Percentiles rank a stretch among this genome's conserved stretches.
Conservation (phyloP, 1,140 invertebrate genomes). For the Drosophila paulistorum region DNA sequence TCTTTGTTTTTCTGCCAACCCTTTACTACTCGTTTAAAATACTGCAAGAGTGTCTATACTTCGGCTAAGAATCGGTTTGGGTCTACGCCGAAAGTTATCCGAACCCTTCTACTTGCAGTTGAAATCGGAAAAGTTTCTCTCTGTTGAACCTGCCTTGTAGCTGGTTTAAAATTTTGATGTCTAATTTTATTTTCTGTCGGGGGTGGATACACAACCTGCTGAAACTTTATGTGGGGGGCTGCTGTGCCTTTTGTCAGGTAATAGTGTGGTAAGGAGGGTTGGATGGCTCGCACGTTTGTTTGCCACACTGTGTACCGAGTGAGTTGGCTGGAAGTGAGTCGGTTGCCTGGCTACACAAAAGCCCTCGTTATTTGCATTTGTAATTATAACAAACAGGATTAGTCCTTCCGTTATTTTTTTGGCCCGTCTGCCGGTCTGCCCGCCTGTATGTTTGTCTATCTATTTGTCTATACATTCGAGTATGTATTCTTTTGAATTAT, state of each 20-base stretch:
- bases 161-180: constrained; percentile 55
- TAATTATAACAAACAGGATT: constrained; percentile 83
- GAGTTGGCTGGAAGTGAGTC: constrained; percentile 18
- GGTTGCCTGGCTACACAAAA: constrained; percentile 62
- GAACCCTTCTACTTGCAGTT: constrained; percentile 33
- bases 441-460: constrained; percentile 22
- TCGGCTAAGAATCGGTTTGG: neutral
- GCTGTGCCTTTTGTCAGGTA: constrained; percentile 74
- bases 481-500: constrained; percentile 64
- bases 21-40: no score
- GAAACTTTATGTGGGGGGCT: constrained; percentile 49
- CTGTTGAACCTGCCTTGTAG: neutral
- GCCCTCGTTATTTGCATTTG: constrained; percentile 80
- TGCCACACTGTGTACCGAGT: constrained; percentile 32
- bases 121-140: constrained; percentile 7
- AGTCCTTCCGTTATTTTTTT: constrained; percentile 47
- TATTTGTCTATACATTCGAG: constrained; percentile 27
- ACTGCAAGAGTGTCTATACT: neutral
- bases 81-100: neutral
- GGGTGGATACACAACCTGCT: constrained; percentile 5
- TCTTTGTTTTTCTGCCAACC: no score
- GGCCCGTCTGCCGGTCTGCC: constrained; percentile 5
- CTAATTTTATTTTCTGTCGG: constrained; percentile 28
- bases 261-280: constrained; percentile 11
- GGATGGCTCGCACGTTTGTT: constrained; percentile 51